Conservation (phyloP, 35 echinoderm and acorn worm species). For the Apostichopus parvimensis region DNA sequence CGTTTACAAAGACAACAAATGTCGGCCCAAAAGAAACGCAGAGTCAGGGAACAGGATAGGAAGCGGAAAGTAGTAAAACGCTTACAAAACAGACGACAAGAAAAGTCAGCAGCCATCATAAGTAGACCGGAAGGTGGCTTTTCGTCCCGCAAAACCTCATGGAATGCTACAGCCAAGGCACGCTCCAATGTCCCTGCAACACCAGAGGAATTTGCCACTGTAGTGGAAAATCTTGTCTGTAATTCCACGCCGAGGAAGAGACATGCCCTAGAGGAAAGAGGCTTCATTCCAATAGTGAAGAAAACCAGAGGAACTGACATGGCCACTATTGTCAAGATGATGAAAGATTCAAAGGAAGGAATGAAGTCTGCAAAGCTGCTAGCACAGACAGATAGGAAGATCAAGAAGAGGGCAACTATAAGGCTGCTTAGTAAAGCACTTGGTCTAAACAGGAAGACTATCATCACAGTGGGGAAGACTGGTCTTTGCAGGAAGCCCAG, state of each 20-base stretch:
- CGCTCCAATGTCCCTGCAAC: neutral
- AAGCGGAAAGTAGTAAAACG: neutral
- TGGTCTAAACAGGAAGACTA: neutral
- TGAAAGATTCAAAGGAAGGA: neutral
- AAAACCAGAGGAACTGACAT: neutral
- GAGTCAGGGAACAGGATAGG: neutral
- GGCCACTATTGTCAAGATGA: neutral
- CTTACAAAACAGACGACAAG: neutral
- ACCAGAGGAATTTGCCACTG: conserved; percentile 19
- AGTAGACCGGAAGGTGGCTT: neutral
- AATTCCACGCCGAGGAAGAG: conserved; percentile 12
- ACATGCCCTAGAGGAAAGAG: neutral
- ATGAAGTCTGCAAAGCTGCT: neutral
- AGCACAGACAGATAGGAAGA: conserved; percentile 1
- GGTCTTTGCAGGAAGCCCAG: neutral
- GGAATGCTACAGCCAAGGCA: neutral
- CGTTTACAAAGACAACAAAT: too few species aligned
- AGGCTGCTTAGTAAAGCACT: neutral
- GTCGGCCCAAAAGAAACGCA: conserved; percentile 1
- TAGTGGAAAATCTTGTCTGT: neutral
- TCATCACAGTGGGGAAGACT: neutral
- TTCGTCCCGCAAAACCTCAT: neutral
- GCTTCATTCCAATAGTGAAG: neutral
- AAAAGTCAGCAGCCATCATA: neutral
- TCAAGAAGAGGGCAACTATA: neutral